Conservation (phyloP, 2,888 invertebrate genomes). For the Trachelus stipa region DNA sequence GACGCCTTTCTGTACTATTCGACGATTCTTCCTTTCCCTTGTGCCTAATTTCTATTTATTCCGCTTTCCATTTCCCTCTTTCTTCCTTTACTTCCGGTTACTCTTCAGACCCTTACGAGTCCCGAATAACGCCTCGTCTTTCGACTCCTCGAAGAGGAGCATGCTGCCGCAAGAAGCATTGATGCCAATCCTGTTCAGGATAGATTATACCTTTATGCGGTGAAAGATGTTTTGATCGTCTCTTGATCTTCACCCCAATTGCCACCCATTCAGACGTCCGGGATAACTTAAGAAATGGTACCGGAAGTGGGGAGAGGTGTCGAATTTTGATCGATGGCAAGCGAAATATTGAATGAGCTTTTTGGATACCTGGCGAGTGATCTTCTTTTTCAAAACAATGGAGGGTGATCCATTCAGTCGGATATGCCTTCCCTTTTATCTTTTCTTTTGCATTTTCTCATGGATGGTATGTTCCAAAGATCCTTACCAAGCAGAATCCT, state of each 20-base stretch:
- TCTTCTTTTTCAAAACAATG: neutral
- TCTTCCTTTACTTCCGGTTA: neutral
- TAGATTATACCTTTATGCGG: slow-evolving; percentile 1
- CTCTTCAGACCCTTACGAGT: neutral
- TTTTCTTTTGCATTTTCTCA: neutral
- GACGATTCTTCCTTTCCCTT: neutral
- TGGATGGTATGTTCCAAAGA: neutral
- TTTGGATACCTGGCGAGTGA: slow-evolving; percentile 3
- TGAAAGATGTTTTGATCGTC: slow-evolving; percentile 20
- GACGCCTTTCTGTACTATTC: neutral
- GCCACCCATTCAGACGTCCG: slow-evolving; percentile 13
- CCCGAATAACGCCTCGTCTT: neutral
- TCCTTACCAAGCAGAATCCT: neutral
- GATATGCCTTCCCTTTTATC: neutral
- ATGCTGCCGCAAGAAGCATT: neutral
- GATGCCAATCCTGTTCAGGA: neutral
- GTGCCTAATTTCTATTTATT: neutral
- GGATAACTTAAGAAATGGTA: neutral
- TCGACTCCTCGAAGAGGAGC: neutral
- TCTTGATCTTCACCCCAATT: slow-evolving; percentile 15
- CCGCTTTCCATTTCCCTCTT: neutral
- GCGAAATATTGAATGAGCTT: slow-evolving; percentile 3
- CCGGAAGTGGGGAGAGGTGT: neutral
- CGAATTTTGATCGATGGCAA: neutral
- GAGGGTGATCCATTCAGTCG: neutral